phyloP scores from a whole-genome alignment of 2,113 vertebrate genomes.

The Macroglossus sobrinus region DNA sequence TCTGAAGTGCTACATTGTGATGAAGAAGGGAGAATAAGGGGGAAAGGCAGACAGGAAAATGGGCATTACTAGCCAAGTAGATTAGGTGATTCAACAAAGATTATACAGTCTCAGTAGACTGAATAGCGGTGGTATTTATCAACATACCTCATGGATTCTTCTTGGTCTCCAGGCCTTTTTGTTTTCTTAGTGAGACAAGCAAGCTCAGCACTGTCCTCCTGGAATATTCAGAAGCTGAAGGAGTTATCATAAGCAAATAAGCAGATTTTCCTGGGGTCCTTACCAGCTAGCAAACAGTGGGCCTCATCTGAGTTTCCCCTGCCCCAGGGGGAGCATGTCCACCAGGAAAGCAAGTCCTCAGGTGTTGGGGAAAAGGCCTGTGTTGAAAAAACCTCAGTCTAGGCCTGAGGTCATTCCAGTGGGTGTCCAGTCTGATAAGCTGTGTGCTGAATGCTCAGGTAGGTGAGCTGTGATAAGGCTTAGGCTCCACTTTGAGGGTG shows the following conservation, averaged over 20 bases:
- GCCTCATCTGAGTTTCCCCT: not conserved
- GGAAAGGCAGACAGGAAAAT: not conserved
- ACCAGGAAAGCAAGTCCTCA: not conserved
- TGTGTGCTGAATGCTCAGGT: no score
- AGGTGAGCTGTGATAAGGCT: no score
- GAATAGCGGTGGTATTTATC: not conserved
- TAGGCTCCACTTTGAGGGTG: not conserved
- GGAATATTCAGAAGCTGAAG: not conserved
- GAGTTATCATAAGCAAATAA: not conserved
- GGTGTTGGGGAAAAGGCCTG: not conserved
- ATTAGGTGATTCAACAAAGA: constrained; percentile 54
- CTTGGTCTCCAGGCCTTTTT: not conserved
- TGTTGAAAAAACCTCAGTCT: not conserved
- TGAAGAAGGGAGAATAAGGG: not conserved
- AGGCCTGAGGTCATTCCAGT: not conserved
- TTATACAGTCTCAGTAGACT: not conserved
- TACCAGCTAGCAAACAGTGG: fast-evolving
- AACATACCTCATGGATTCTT: not conserved
- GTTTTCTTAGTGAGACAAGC: not conserved
- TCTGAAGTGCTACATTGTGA: constrained; percentile 54
- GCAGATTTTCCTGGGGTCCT: not conserved
- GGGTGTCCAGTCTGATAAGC: not conserved
- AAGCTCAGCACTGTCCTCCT: not conserved
- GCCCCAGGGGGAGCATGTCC: not conserved
- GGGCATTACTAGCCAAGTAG: constrained; percentile 14